Conservation (phyloP, 2,888 invertebrate genomes). For the Drosophila nr. perissopoda region DNA sequence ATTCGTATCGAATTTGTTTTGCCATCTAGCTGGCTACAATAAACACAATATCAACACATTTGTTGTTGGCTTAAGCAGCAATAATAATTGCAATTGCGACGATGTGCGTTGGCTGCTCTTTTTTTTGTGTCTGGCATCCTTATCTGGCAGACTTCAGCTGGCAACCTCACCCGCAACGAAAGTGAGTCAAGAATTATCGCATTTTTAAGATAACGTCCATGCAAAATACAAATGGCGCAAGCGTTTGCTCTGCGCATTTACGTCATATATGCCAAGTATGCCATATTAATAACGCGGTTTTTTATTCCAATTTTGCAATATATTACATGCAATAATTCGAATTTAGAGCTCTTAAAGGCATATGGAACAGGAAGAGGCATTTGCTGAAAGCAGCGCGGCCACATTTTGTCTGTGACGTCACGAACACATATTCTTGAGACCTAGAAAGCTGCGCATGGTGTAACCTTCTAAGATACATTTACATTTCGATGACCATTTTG, state of each 20-base stretch:
- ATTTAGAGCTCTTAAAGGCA: background rate
- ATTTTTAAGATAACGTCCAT: conserved; percentile 34
- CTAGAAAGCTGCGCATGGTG: conserved; percentile 13
- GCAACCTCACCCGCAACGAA: conserved; percentile 51
- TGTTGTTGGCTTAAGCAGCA: conserved; percentile 42
- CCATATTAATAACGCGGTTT: too few relatives aligned
- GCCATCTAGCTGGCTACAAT: conserved; percentile 42
- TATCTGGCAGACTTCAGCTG: conserved; percentile 47
- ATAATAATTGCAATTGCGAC: conserved; percentile 46
- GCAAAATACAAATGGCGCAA: conserved; percentile 3
- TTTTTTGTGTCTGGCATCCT: conserved; percentile 58
- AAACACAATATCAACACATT: conserved; percentile 36
- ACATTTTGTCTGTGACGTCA: conserved; percentile 12
- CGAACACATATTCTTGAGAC: background rate
- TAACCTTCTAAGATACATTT: conserved; percentile 22
- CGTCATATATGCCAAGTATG: conserved; percentile 23
- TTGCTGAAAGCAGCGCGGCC: background rate
- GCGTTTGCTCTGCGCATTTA: conserved; percentile 36
- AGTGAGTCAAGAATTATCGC: conserved; percentile 49
- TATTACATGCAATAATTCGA: background rate
- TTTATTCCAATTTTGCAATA: background rate
- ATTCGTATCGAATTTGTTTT: conserved; percentile 32
- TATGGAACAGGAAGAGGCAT: background rate
- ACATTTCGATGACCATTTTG: background rate
- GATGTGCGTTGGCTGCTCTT: conserved; percentile 46